Base-by-base conservation (phyloP, 2,888 invertebrate genomes). In the Cotesia congregata region DNA sequence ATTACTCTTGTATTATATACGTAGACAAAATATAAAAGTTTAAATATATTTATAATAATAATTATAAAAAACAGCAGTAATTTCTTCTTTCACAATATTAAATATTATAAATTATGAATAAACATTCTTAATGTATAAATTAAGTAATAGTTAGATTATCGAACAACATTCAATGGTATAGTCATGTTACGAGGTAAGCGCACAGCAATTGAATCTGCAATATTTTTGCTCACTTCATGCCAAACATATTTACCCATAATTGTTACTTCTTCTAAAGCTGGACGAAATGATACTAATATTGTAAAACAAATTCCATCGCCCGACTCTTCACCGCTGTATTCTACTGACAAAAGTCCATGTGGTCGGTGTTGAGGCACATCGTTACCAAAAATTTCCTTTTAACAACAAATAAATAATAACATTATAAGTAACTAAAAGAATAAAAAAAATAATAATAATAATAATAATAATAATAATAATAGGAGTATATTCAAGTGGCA, bases 161-260 rank as follows among this genome's bases (percentile, higher is more conserved):
- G 94, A 80, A 97, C 94, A 83, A 97, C 96, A 90, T 96, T 94
- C 70, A 97, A 90, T 78, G 94, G 94, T 84, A 97, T 91, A 50
- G 95, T 94, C 86, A 95, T 94, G 89, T 96, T 94, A 86, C 94
- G 95, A 69, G 93, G 93, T 79, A 96, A 91, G 82, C 94, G 92
- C 20, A 92, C 90, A 12, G 95, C 90, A 72, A 97, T 88, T 81
- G 91, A 91, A 78, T 94, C 93, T 72, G 95, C 94, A 59, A 95
- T 89, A 65, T 93, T 92, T 83, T 92, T 91, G 40, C 94, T 92
- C 65, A 96, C 90, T 90, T 97, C 96, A 83, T 96, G 94, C 97
- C 97, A 97, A 12, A 94, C 94, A 90, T 96, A 97, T 90, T 97
- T 97, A 76, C 96, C 96, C 85, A 95, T 95, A 4, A 96, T 92